These are phyloP conservation scores for Carassius carassius DNA, from an alignment of 2,113 vertebrate species.

Conservation along the genomic window DNA sequence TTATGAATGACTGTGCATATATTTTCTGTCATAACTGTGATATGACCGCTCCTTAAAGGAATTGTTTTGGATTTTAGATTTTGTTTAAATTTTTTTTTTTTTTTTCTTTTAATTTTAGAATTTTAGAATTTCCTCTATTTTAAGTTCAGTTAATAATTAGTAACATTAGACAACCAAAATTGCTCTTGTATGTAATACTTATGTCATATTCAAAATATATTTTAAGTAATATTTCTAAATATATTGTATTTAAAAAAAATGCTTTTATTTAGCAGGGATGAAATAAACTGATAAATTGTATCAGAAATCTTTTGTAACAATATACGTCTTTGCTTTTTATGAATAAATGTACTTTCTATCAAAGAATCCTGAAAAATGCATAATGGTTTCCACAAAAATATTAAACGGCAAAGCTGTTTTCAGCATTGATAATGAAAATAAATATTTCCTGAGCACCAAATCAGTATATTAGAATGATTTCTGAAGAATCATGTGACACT, in stretches of 20 bases:
- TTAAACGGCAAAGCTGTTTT: neutral
- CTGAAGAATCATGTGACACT: neutral
- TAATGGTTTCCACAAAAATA: neutral
- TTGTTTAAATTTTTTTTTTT: too few relatives aligned
- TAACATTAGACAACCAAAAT: neutral
- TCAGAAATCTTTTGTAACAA: neutral
- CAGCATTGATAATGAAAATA: neutral
- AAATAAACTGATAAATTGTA: neutral
- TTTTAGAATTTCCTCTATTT: neutral
- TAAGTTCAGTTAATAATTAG: neutral
- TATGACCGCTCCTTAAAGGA: neutral
- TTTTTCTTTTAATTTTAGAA: too few relatives aligned
- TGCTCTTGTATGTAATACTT: neutral
- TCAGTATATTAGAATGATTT: neutral
- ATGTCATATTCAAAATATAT: neutral
- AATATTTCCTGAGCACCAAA: neutral
- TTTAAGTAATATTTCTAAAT: neutral
- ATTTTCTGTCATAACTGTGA: neutral
- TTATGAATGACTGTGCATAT: neutral
- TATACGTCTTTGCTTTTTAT: neutral
- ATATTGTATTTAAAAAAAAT: neutral
- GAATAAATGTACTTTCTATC: neutral
- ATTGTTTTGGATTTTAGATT: neutral
- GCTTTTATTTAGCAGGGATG: neutral
- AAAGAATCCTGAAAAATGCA: neutral